Evolutionary conservation across 2,113 vertebrate species (phyloP), one percentile per base, ranked within the genome.

Genomic region (Engystomops pustulosus): DNA sequence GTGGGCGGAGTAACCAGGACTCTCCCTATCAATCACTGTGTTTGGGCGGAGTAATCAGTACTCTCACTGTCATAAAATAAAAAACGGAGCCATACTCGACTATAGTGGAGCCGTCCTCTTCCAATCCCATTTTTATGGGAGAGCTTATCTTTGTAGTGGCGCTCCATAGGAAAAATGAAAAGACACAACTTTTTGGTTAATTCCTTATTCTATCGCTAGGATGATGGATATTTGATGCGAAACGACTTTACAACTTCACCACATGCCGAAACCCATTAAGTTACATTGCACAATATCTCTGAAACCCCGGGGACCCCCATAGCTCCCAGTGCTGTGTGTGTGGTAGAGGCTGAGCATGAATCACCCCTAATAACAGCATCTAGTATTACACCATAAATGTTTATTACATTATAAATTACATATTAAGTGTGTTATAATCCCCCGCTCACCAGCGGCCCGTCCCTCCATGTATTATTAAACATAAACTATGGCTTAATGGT

Each of bases 221-320:
- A 67, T 49, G 71, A 70, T 6, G 25, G 27, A 76, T 51, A 18
- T 81, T n/a, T 12, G 27, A 47, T 87, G 80, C 87, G 86, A 86
- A 87, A 87, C 12, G 8, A 77, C 18, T 9, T 84, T 34, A 88
- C 88, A 78, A 70, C 84, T 3, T 84, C 30, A 87, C 88, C 81
- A 60, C 85, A 71, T 80, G 86, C 77, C 3, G 58, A 86, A 88
- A 85, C 83, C 65, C 38, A n/a, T 69, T 78, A 84, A 58, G 70
- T 79, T 85, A 81, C 49, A 85, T 87, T 86, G 72, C 18, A 85
- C 25, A 79, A 23, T 86, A 72, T 71, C 85, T 38, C 62, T 65
- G 17, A 47, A 85, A 68, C 34, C 68, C 51, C 36, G 6, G 38
- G 84, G 44, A 79, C 86, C 49, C 80, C 51, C 82, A 15, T 18